Evolutionary conservation across 2,113 vertebrate genomes (phyloP), one percentile per base, ranked within the genome.

Genomic region (Perca flavescens): DNA sequence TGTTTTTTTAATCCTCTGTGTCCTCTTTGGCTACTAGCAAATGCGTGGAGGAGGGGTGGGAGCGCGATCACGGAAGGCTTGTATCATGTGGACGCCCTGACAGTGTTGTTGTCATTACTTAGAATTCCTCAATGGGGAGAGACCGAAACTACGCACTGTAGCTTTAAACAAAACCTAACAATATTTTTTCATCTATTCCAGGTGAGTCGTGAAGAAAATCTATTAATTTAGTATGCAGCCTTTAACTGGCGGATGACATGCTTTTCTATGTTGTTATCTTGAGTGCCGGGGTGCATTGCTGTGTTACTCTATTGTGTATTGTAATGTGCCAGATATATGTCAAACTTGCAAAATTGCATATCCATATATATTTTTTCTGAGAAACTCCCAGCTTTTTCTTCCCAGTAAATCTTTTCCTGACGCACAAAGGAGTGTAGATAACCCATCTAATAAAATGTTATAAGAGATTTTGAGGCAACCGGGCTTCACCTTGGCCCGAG

Each of bases 371-470:
- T 40, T 54, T 36, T 36, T 47, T 19, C 5, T 34, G 31, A 34
- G 7, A 62, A 36, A 61, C 54, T 25, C 16, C 0, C 4, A 50
- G 10, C 47, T 61, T 71, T 47, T 68, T 17, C 14, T 56, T 73
- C 34, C 36, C 36, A 36, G 2, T 9, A 3, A n/a, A 52, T 57
- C 2, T 53, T 54, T 67, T 43, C 36, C 65, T 43, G 49, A 56
- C 1, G 0, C 49, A 56, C 49, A 19, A 68, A 10, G 21, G 19
- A 21, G 21, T 50, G 61, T 1, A 21, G 21, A 84, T 47, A 79
- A 47, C 11, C 6, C 21, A 28, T 62, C 22, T 46, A 61, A 49
- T 74, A 22, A 78, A 78, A 82, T 40, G 56, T 61, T 76, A 70
- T 9, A 53, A 15, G 58, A 58, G 58, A 15, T 69, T 34, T 52